These are phyloP conservation scores for Machimus atricapillus DNA, from an alignment of 2,888 invertebrate species.

Conservation along the genomic window DNA sequence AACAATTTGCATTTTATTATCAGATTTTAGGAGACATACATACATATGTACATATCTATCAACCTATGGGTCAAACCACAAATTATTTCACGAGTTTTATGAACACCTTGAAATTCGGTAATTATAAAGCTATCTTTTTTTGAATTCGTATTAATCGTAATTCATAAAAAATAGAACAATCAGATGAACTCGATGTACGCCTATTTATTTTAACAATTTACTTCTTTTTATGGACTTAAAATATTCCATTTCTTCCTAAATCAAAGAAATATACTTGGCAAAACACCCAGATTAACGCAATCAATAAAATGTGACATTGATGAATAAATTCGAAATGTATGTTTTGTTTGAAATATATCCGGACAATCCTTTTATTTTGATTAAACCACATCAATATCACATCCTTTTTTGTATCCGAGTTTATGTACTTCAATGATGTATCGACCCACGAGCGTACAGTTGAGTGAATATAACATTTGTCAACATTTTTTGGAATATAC, in stretches of 20 bases:
- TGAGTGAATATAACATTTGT: not conserved
- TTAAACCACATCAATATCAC: not conserved
- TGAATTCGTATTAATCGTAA: too few species aligned
- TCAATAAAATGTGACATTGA: not conserved
- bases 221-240: not conserved
- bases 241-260: not conserved
- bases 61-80: not conserved
- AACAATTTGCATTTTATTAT: not conserved
- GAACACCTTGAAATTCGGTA: not conserved
- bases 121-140: too few species aligned
- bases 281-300: not conserved
- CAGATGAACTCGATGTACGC: too few species aligned
- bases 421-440: not conserved
- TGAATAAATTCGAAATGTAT: not conserved
- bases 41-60: too few species aligned
- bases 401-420: not conserved
- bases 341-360: not conserved
- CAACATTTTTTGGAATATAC: not conserved
- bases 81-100: not conserved
- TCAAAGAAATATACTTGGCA: not conserved
- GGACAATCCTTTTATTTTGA: not conserved
- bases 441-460: not conserved
- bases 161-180: too few species aligned
- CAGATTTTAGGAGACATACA: not conserved
- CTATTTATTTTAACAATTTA: not conserved